Base-by-base conservation (phyloP, 2,888 invertebrate genomes). In the Tuberolachnus salignus region DNA sequence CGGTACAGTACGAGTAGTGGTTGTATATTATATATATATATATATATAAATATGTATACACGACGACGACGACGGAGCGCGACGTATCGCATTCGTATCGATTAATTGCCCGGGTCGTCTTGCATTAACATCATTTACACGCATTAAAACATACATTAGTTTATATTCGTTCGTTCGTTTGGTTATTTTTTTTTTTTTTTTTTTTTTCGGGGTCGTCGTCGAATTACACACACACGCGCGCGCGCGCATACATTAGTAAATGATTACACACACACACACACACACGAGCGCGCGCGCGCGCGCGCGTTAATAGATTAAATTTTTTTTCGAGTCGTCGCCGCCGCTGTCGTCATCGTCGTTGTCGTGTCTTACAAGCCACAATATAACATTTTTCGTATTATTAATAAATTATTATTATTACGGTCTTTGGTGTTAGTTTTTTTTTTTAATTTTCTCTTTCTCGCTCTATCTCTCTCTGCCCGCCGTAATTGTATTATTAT, bases 61-160 rank as follows among this genome's bases (percentile, higher is more conserved):
- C 42, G 42, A 46, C 57, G 70, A 34, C 21, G 63, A 26, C 59
- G 16, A 13, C 11, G 42, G 16, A 21, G 10, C 19, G 64, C 19
- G 13, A 34, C 70, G 63, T 63, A 73, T 73, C 73, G 63, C 73
- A 51, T 73, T 63, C 61, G 73, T 73, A 73, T 73, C 73, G 73
- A 73, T 73, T 73, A 73, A 73, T 73, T 73, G 73, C 63, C 63
- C 73, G 51, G 63, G 73, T 73, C 63, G 73, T 73, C 63, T 63
- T 51, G 9, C 73, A 16, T 51, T 63, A 73, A 73, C 73, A 73
- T 73, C 73, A 42, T 73, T 57, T 73, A 73, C 73, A 73, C 61
- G 63, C 63, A 73, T 73, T 73, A 73, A 63, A 63, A 73, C 73
- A 51, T 63, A 73, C 73, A 63, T 63, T 72, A 72, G 59, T 72